Evolutionary conservation across 2,888 invertebrate genomes (phyloP), one percentile per base, ranked within the genome.

Genomic region (Hyposoter didymator): DNA sequence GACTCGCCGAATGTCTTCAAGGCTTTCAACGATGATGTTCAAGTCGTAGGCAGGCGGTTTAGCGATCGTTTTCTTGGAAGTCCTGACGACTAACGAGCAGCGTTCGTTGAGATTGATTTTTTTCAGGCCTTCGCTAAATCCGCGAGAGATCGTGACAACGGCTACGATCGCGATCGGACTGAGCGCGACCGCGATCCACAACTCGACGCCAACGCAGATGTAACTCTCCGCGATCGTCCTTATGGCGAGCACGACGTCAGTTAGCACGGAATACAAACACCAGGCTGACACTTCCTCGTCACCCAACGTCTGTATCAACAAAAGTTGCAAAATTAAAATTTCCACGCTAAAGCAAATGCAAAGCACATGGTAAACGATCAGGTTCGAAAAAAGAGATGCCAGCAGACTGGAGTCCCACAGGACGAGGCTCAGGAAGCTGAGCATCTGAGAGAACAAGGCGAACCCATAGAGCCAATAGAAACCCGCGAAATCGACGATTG

Each of bases 261-360:
- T 66, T 4, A 85, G 2, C 2, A 70, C 19, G 47, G 73, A 80
- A 39, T 85, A 87, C 12, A 87, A 80, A 70, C 87, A 87, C 87
- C 85, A 85, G 0, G 85, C 62, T 1, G 87, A 76, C 7, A 87
- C 82, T 80, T 87, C 87, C 19, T 85, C 79, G 7, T 87, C 80
- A 12, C 76, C 82, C 10, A 87, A 28, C 2, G 83, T 85, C 22
- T 81, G 79, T 17, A 87, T 39, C 22, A 78, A 73, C 10, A 85
- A 49, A 4, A 85, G 49, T 17, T 83, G 84, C 72, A 85, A 14
- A 14, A 87, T 59, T 28, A 78, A 80, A 19, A 35, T 66, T 67
- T 80, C 83, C 0, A 87, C n/a, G 19, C 82, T 69, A 22, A 74
- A 35, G 39, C 85, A 78, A 12, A 43, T 59, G 49, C 79, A 85